These are phyloP conservation scores for Mylabris sibirica DNA, from an alignment of 2,888 invertebrate genomes.

Conservation along the genomic window DNA sequence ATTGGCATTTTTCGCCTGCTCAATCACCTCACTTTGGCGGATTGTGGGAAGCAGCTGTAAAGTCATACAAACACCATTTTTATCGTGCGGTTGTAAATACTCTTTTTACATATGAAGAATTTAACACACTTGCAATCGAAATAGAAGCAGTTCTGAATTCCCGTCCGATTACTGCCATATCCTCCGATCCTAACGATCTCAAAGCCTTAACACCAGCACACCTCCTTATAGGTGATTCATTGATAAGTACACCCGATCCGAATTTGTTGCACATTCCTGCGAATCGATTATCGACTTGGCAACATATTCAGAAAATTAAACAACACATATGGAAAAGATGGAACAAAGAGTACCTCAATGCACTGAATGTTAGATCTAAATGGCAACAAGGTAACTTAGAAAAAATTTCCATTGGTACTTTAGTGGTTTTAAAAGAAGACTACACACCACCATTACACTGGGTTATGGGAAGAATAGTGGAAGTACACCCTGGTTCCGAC, in stretches of 20 bases:
- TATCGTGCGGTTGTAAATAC: neutral
- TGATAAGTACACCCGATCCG: neutral
- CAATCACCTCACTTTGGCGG: neutral
- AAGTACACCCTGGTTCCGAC: no score
- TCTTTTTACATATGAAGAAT: neutral
- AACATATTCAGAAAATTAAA: conserved; percentile 17
- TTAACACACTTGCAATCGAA: neutral
- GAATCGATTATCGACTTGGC: neutral
- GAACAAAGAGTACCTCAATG: neutral
- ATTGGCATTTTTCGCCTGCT: neutral
- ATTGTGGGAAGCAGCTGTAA: neutral
- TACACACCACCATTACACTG: neutral
- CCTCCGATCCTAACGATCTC: conserved; percentile 44
- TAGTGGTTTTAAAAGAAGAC: no score
- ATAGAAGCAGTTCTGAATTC: conserved; percentile 41
- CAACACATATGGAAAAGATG: conserved; percentile 10
- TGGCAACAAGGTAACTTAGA: neutral
- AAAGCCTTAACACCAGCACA: conserved; percentile 10
- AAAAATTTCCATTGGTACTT: no score
- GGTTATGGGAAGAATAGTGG: neutral
- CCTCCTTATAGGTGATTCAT: neutral
- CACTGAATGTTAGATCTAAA: neutral
- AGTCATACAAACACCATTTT: neutral
- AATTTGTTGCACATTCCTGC: neutral
- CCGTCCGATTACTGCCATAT: conserved; percentile 44